Evolutionary conservation across 2,888 invertebrate genomes (phyloP).

Genomic region (Gibbula magus): DNA sequence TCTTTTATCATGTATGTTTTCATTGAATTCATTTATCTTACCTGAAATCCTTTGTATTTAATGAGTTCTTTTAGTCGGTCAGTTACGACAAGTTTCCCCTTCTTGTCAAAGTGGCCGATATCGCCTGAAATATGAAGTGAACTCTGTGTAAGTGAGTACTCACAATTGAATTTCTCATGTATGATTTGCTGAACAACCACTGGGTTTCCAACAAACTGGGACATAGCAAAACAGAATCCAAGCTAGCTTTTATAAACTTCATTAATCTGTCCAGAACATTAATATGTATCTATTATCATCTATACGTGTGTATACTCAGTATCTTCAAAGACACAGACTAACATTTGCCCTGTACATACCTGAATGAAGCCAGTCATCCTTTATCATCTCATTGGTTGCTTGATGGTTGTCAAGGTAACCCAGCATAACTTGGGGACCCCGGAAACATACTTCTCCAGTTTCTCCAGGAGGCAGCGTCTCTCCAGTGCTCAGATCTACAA

Average conservation of each 20-base stretch:
- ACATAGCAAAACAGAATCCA: no score
- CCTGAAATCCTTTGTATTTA: constrained; percentile 92
- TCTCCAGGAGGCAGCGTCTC: constrained; percentile 79
- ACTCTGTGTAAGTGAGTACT: no score
- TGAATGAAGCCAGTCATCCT: constrained; percentile 87
- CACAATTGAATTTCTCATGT: no score
- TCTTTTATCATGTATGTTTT: no score
- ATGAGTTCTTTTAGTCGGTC: constrained; percentile 92
- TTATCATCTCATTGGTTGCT: constrained; percentile 81
- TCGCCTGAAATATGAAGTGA: constrained; percentile 77
- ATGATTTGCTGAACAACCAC: no score
- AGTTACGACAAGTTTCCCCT: constrained; percentile 88
- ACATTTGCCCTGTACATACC: constrained; percentile 77
- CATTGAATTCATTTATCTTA: constrained; percentile 68
- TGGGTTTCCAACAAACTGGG: no score
- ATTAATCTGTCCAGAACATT: no score
- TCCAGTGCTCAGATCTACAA: constrained; percentile 76
- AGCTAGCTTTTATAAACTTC: no score
- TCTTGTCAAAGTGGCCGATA: constrained; percentile 88
- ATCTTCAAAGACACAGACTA: no score
- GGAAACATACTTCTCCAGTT: constrained; percentile 84
- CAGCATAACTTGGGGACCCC: constrained; percentile 87
- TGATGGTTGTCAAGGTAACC: constrained; percentile 86
- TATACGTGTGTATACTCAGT: no score
- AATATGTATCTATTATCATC: no score